Evolutionary conservation across 2,888 invertebrate species (phyloP), one percentile per base, ranked within the genome.

Genomic region (Agriopis aurantiaria): DNA sequence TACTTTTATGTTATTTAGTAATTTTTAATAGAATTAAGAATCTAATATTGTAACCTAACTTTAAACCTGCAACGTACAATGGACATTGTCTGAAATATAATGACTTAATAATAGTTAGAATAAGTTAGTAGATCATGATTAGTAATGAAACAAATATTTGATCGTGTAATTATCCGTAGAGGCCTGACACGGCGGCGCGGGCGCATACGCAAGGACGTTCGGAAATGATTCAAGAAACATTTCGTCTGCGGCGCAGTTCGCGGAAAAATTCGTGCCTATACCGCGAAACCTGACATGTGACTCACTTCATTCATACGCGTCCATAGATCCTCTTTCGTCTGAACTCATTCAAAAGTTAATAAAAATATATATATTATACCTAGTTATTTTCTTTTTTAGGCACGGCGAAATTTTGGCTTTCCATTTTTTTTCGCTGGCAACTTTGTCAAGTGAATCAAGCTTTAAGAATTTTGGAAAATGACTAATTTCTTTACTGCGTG

Each of bases 161-260:
- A 63, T 65, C 69, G 40, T 56, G 75, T 69, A 75, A 73, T 76
- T 73, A 75, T 43, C 69, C 68, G 68, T 73, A 73, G 79, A 77
- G 80, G 84, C 79, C 73, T 85, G 83, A 79, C 80, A 78, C 67
- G 55, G 55, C 53, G 5, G 33, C 33, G 33, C 33, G 33, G 33
- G 43, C 43, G 9, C 9, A 52, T 72, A 81, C 67, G 76, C 88
- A 88, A 87, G 88, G 87, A 83, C 88, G 84, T 83, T 81, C 70
- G 75, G 69, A 75, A 81, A 80, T 88, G 85, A 88, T 80, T 88
- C 85, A 85, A 83, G 83, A 64, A 64, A 72, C 76, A 76, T 74
- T 72, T 73, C 69, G 64, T 53, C 48, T 46, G 48, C 41, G 63
- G 45, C 17, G 51, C 63, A 68, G 65, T 77, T 85, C 78, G 83